Evolutionary conservation across 2,113 vertebrate genomes (phyloP).

Genomic region (Plectropomus leopardus): DNA sequence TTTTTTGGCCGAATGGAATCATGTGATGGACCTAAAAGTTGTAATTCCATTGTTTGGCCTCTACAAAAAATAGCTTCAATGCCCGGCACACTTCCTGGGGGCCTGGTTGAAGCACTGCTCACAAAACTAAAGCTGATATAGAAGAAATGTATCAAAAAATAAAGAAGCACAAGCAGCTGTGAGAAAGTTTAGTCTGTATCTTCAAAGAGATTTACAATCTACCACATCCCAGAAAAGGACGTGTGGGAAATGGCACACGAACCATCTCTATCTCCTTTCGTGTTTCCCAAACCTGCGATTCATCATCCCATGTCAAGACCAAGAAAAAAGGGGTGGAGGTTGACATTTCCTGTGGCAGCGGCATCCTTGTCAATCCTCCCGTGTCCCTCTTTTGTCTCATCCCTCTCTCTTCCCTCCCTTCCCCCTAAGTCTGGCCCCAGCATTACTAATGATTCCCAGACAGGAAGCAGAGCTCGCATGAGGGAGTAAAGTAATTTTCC

Average conservation of each 20-base stretch:
- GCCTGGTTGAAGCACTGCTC: background rate
- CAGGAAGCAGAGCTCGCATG: conserved; percentile 71
- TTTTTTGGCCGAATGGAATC: no score
- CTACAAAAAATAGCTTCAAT: no score
- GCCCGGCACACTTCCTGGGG: no score
- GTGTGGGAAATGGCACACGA: background rate
- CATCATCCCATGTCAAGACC: conserved; percentile 53
- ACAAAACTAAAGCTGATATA: background rate
- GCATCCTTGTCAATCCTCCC: conserved; percentile 54
- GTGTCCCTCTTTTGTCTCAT: conserved; percentile 61
- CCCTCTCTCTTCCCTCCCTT: conserved; percentile 4
- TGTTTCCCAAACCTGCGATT: conserved; percentile 45
- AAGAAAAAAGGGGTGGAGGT: conserved; percentile 34
- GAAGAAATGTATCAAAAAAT: background rate
- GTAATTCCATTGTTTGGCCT: no score
- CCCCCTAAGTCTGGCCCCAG: conserved; percentile 52
- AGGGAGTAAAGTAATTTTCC: conserved; percentile 58
- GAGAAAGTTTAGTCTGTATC: conserved; percentile 22
- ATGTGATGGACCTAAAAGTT: no score
- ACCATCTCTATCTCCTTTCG: conserved; percentile 20
- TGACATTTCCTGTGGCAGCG: conserved; percentile 67
- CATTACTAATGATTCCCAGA: conserved; percentile 80
- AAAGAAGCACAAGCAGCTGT: background rate
- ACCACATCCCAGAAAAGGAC: conserved; percentile 25
- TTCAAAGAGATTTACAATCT: conserved; percentile 16